Percentiles rank a stretch among this genome's conserved stretches.
Evolutionary conservation across 2,113 vertebrate species (phyloP).

Genomic region (Cinclus mexicanus): DNA sequence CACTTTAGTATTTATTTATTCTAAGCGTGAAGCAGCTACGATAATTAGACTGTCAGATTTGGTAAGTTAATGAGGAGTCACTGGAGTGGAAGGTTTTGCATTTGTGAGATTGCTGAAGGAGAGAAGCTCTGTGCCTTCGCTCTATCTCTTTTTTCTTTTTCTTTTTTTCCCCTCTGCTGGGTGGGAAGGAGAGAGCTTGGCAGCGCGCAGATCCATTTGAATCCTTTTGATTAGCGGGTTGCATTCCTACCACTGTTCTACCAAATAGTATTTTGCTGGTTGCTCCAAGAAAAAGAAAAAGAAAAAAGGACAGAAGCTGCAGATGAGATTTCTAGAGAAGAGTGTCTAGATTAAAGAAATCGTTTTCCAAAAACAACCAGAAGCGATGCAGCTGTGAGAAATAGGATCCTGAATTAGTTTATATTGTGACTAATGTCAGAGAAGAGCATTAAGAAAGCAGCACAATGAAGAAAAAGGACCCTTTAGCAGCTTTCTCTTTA

Average conservation of each 20-base stretch:
- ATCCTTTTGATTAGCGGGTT: slow-evolving; percentile 75
- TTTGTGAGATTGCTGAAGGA: slow-evolving; percentile 70
- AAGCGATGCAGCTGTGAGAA: not conserved
- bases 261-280: slow-evolving; percentile 41
- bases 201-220: slow-evolving; percentile 58
- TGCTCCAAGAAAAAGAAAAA: not conserved
- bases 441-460: not conserved
- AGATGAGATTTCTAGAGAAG: slow-evolving; percentile 44
- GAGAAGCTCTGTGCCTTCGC: slow-evolving; percentile 39
- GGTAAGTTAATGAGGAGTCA: slow-evolving; percentile 82
- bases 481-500: slow-evolving; percentile 17
- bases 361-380: not conserved
- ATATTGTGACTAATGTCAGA: not conserved
- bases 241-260: slow-evolving; percentile 62
- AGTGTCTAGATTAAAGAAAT: slow-evolving; percentile 26
- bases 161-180: slow-evolving; percentile 52
- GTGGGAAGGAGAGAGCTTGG: slow-evolving; percentile 68
- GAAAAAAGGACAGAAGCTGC: not conserved
- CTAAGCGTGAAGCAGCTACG: slow-evolving; percentile 72
- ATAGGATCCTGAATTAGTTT: slow-evolving; percentile 9
- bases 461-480: not conserved
- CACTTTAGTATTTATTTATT: slow-evolving; percentile 87
- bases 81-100: slow-evolving; percentile 73
- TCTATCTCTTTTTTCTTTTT: slow-evolving; percentile 53
- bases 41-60: slow-evolving; percentile 86